phyloP scores from a whole-genome alignment of 2,797 vertebrate species.

The Eleutherodactylus coqui region DNA sequence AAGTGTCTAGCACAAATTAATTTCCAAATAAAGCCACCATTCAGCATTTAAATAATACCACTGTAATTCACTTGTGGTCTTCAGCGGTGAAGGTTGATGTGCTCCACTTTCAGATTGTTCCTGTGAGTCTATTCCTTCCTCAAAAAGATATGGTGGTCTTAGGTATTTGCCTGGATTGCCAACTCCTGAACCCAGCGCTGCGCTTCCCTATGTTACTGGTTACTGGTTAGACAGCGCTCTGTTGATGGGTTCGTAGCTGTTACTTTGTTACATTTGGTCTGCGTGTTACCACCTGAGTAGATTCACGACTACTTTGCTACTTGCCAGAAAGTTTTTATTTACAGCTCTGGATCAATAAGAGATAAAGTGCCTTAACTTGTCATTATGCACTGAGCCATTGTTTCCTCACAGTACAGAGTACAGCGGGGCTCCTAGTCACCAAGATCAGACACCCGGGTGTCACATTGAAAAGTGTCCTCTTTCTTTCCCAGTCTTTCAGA shows the following conservation, averaged over 20 bases:
- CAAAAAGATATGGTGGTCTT: too few species aligned
- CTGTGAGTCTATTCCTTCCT: too few species aligned
- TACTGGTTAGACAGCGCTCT: too few species aligned
- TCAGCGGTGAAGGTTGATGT: too few species aligned
- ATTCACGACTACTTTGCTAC: neutral
- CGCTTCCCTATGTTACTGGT: too few species aligned
- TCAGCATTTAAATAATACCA: too few species aligned
- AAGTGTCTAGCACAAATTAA: too few species aligned
- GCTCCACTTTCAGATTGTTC: too few species aligned
- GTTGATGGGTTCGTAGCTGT: neutral
- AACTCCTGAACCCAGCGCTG: too few species aligned
- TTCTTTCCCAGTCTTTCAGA: slow-evolving; percentile 31
- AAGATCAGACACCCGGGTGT: neutral
- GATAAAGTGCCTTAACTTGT: neutral
- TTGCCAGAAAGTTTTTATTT: neutral
- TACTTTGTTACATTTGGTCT: neutral
- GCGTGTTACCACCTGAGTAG: neutral
- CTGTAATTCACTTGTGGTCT: too few species aligned
- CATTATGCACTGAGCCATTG: neutral
- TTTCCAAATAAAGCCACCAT: too few species aligned
- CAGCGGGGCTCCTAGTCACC: neutral
- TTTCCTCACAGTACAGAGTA: neutral
- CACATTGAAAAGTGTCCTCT: slow-evolving; percentile 4
- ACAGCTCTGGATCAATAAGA: neutral
- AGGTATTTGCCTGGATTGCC: too few species aligned